Conservation (phyloP, 2,797 vertebrate species). For the Echiichthys vipera region DNA sequence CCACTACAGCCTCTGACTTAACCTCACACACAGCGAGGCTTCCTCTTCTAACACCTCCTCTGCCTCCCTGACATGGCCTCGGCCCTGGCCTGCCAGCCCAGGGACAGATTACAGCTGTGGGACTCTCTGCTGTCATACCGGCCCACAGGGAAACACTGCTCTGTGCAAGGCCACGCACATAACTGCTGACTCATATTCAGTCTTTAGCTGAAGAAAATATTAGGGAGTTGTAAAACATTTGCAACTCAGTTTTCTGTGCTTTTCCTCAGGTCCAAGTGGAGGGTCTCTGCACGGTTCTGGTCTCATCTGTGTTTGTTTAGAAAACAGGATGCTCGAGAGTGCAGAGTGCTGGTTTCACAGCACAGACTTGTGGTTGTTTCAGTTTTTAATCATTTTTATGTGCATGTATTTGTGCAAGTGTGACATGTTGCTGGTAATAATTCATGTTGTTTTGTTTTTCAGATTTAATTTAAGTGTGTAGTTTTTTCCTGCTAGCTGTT, state of each 20-base stretch:
- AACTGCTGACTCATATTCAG: background rate
- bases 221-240: background rate
- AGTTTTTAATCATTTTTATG: constrained; percentile 41
- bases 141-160: constrained; percentile 23
- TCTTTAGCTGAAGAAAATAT: constrained; percentile 3
- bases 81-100: constrained; percentile 67
- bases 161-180: constrained; percentile 8
- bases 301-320: constrained; percentile 49
- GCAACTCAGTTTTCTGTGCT: background rate
- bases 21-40: constrained; percentile 82
- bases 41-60: constrained; percentile 83
- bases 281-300: constrained; percentile 18
- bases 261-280: constrained; percentile 3
- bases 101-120: constrained; percentile 68
- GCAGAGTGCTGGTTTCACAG: constrained; percentile 36
- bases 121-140: constrained; percentile 30
- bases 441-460: constrained; percentile 58
- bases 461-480: constrained; percentile 52
- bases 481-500: constrained; percentile 56
- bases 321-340: constrained; percentile 10
- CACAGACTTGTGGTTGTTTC: constrained; percentile 45
- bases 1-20: constrained; percentile 77
- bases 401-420: constrained; percentile 38
- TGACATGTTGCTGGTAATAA: constrained; percentile 42
- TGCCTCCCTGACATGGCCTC: constrained; percentile 72